phyloP scores from a whole-genome alignment of 2,797 vertebrate species.

The Phaenicophaeus curvirostris region DNA sequence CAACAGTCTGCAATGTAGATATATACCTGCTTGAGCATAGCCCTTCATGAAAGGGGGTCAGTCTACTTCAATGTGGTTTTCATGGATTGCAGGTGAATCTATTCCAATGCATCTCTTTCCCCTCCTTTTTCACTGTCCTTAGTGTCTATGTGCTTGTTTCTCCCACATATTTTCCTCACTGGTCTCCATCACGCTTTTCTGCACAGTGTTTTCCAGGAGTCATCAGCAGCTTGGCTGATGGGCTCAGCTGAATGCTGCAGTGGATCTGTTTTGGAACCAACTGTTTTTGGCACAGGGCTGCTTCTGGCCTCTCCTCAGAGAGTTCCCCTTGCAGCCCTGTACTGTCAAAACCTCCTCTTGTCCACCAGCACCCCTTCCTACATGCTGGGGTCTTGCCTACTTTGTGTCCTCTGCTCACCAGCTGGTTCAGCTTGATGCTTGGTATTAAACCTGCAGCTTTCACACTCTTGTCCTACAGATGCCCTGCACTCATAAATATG shows the following conservation, averaged over 20 bases:
- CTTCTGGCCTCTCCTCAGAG: neutral
- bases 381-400: neutral
- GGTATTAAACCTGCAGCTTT: neutral
- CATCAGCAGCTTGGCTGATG: neutral
- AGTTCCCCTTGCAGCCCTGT: neutral
- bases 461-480: fast-evolving
- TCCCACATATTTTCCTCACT: neutral
- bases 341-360: neutral
- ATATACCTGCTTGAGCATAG: neutral
- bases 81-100: neutral
- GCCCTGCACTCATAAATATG: neutral
- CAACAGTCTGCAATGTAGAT: neutral
- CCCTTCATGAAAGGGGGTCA: neutral
- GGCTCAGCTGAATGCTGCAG: neutral
- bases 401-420: neutral
- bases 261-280: neutral
- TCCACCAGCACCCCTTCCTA: neutral
- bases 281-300: neutral
- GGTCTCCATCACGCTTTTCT: neutral
- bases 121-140: neutral
- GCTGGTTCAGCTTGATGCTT: neutral
- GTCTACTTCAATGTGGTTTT: neutral
- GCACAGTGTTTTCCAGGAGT: neutral
- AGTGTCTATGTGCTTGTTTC: neutral
- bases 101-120: neutral